Evolutionary conservation across 2,797 vertebrate species (phyloP).

Genomic region (Dermochelys coriacea): DNA sequence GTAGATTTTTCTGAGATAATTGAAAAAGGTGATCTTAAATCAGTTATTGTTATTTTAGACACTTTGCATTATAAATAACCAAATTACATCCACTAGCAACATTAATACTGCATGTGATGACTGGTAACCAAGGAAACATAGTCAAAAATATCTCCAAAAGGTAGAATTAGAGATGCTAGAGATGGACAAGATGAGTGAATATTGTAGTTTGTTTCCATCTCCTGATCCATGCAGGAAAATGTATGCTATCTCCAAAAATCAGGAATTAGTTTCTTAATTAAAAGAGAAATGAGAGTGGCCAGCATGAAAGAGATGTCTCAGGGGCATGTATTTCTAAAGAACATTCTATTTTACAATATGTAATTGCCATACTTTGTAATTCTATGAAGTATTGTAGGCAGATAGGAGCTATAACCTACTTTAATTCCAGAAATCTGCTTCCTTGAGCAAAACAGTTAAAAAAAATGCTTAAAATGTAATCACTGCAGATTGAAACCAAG

Average conservation of each 20-base stretch:
- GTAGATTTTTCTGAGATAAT: not conserved
- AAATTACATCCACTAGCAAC: not conserved
- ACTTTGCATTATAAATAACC: not conserved
- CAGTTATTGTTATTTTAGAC: not conserved
- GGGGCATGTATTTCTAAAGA: not conserved
- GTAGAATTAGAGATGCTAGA: not conserved
- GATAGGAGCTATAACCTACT: conserved; percentile 12
- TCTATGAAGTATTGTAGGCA: not conserved
- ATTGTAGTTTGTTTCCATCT: not conserved
- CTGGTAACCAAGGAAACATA: not conserved
- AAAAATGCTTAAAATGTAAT: conserved; percentile 55
- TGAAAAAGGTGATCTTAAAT: not conserved
- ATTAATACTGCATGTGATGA: not conserved
- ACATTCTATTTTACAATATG: not conserved
- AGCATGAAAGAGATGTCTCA: conserved; percentile 8
- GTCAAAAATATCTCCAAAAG: not conserved
- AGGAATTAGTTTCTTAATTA: conserved; percentile 49
- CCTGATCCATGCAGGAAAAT: not conserved
- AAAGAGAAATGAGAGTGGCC: not conserved
- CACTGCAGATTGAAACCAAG: conserved; percentile 76
- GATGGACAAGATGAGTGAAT: not conserved
- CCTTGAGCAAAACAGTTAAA: conserved; percentile 55
- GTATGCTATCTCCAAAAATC: not conserved
- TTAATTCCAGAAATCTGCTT: conserved; percentile 56
- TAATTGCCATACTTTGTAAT: not conserved